Evolutionary conservation across 2,797 vertebrate species (phyloP), one percentile per base, ranked within the genome.

Genomic region (Florisuga fusca): DNA sequence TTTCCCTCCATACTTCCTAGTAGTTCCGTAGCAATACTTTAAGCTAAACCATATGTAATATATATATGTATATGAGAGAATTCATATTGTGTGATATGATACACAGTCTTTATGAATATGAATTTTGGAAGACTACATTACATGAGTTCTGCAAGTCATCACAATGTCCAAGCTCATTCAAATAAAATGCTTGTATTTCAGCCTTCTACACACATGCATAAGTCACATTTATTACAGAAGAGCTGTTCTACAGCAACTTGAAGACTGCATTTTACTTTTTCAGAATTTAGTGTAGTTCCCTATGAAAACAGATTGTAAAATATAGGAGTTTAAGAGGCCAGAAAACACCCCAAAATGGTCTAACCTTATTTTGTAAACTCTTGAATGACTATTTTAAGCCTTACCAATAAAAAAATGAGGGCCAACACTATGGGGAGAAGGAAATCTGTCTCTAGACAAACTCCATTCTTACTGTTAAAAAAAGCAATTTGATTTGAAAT

Each of bases 31-130:
- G 55, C 31, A 89, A 84, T 78, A 45, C 41, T 69, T 89, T 67
- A 90, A 89, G 29, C 55, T 92, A 76, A 95, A 96, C 50, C 68
- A 80, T 45, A 69, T 48, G 51, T 48, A 69, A 43, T 84, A 31
- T 20, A 5, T 36, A 36, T 36, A n/a, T n/a, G n/a, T 11, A 38
- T 67, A 46, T 74, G 31, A 84, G 43, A 90, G 46, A 84, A 82
- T 87, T 62, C 38, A 29, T 82, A 76, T 41, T 10, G 12, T 77
- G 72, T 73, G 84, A 66, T 76, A 33, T 0, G 6, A 73, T 63
- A 59, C 0, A 1, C 31, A 33, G 2, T 38, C 81, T 94, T 84
- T 79, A 88, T 84, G 48, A 69, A 46, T 68, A 64, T 54, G 29
- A 66, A 79, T 71, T 86, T 89, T 84, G 64, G 20, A 83, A 91